Conservation (phyloP, 2,113 vertebrate species). For the Collichthys lucidus region DNA sequence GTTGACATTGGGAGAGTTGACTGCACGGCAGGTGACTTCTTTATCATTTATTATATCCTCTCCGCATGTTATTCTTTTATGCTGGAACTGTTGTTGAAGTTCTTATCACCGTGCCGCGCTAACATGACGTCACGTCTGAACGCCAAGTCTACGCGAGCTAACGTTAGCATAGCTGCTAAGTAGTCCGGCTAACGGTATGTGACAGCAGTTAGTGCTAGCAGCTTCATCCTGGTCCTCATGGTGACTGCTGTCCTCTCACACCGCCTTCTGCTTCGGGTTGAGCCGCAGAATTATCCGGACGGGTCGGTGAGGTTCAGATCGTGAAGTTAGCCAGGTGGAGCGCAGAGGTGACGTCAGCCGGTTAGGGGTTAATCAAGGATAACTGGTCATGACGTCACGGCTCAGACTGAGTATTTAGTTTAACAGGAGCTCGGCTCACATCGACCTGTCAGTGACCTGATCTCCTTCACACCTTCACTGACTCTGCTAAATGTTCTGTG, state of each 20-base stretch:
- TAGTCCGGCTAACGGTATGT: background rate
- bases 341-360: background rate
- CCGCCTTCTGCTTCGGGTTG: fast-evolving
- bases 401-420: too few relatives aligned
- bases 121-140: background rate
- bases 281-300: background rate
- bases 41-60: background rate
- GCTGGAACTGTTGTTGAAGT: too few relatives aligned
- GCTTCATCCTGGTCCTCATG: background rate
- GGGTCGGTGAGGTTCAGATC: fast-evolving
- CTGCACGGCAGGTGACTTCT: background rate
- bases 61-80: fast-evolving
- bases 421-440: background rate
- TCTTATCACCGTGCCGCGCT: background rate
- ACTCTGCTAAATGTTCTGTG: too few relatives aligned
- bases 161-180: conserved; percentile 30
- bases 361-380: conserved; percentile 33
- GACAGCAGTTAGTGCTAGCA: background rate
- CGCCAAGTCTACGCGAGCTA: background rate
- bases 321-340: background rate
- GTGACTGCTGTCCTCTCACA: fast-evolving
- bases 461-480: too few relatives aligned
- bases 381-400: background rate
- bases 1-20: conserved; percentile 61
- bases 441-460: too few relatives aligned